phyloP scores from a whole-genome alignment of 1,140 invertebrate species.

The Anthonomus grandis region DNA sequence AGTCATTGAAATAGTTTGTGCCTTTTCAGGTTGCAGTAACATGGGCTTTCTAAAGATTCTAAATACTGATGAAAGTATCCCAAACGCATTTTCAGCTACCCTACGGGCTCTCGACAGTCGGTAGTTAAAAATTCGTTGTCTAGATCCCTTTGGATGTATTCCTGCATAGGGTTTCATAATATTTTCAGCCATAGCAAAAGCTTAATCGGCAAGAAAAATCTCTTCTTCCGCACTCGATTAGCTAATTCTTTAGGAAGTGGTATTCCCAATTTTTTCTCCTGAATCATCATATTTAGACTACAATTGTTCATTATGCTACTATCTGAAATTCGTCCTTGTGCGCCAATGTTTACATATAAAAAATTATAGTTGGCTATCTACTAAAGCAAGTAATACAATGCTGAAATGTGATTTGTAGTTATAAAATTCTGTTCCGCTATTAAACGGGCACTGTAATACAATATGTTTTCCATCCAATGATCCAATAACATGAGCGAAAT shows the following conservation, averaged over 20 bases:
- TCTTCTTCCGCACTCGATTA: constrained; percentile 16
- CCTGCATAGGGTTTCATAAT: constrained; percentile 11
- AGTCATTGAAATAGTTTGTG: constrained; percentile 4
- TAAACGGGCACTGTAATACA: constrained; percentile 42
- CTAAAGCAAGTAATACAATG: constrained; percentile 52
- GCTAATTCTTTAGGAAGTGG: constrained; percentile 8
- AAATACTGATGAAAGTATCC: constrained; percentile 9
- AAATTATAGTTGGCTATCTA: constrained; percentile 52
- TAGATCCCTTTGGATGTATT: constrained; percentile 13
- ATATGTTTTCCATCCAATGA: constrained; percentile 55
- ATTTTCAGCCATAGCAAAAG: constrained; percentile 20
- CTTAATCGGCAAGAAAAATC: constrained; percentile 18
- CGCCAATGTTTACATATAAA: constrained; percentile 47
- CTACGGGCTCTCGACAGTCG: constrained; percentile 7
- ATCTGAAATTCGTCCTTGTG: constrained; percentile 46
- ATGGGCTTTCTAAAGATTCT: constrained; percentile 10
- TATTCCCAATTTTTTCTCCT: constrained; percentile 15
- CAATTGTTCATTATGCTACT: constrained; percentile 42
- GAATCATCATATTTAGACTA: constrained; percentile 24
- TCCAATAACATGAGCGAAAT: constrained; percentile 46
- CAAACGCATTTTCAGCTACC: constrained; percentile 13
- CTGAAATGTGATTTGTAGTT: constrained; percentile 54
- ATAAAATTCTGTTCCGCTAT: constrained; percentile 48
- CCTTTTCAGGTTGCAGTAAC: constrained; percentile 11
- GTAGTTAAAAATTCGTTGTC: constrained; percentile 15